These are phyloP conservation scores for Drosophila serrata DNA, from an alignment of 1,140 invertebrate genomes.

Conservation along the genomic window DNA sequence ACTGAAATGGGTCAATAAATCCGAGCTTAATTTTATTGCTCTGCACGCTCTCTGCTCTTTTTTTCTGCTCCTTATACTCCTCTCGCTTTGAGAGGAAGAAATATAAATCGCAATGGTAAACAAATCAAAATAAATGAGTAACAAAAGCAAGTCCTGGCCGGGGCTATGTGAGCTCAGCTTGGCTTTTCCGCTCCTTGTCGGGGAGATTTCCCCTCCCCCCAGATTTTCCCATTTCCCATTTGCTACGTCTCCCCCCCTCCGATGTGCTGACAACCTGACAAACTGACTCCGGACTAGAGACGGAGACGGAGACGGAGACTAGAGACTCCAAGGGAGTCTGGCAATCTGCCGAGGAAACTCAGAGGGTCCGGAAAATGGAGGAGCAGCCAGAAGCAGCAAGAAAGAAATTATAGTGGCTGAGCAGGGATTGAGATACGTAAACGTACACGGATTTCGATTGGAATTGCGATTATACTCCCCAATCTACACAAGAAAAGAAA, in stretches of 20 bases:
- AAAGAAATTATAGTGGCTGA: conserved; percentile 58
- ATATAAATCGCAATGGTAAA: conserved; percentile 84
- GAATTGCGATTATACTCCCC: conserved; percentile 40
- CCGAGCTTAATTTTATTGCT: conserved; percentile 83
- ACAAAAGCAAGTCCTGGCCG: conserved; percentile 63
- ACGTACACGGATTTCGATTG: conserved; percentile 47
- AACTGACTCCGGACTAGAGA: conserved; percentile 64
- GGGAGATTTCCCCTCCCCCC: neutral
- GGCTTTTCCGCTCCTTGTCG: neutral
- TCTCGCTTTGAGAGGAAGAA: conserved; percentile 58
- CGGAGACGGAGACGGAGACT: conserved; percentile 25
- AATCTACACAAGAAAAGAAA: conserved; percentile 7
- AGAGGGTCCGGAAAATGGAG: conserved; percentile 34
- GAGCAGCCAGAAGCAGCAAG: conserved; percentile 28
- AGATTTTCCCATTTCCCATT: conserved; percentile 16
- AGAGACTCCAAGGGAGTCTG: conserved; percentile 33
- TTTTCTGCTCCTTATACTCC: conserved; percentile 7
- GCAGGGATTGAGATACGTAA: conserved; percentile 60
- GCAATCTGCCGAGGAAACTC: conserved; percentile 48
- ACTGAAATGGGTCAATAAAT: conserved; percentile 84
- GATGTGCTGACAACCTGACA: conserved; percentile 77
- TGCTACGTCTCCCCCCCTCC: conserved; percentile 12
- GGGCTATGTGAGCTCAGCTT: conserved; percentile 33
- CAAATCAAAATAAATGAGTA: conserved; percentile 84
- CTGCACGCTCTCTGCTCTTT: conserved; percentile 51